Conservation (phyloP, 1,140 invertebrate genomes). For the Arion vulgaris region DNA sequence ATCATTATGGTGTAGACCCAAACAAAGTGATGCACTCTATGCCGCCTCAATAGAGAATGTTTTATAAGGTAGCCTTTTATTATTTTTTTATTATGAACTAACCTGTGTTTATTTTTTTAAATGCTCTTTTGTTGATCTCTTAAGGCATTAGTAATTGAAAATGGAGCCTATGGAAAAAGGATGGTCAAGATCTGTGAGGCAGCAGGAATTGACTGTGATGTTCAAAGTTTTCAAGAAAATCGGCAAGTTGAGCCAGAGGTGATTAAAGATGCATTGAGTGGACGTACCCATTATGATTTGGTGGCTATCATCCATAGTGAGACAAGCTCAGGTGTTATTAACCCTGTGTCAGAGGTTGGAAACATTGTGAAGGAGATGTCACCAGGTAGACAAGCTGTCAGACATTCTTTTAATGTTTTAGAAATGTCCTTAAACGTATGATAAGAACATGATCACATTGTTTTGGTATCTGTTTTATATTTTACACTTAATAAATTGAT, state of each 20-base stretch:
- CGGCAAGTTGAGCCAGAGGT: constrained; percentile 57
- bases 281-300: constrained; percentile 60
- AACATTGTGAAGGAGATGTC: constrained; percentile 64
- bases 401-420: too few species aligned
- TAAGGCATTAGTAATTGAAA: constrained; percentile 73
- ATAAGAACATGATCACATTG: too few species aligned
- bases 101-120: too few species aligned
- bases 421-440: too few species aligned
- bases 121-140: background rate
- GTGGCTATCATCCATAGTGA: constrained; percentile 75
- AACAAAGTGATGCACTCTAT: too few species aligned
- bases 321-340: constrained; percentile 75
- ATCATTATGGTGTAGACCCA: too few species aligned
- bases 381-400: constrained; percentile 55
- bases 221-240: constrained; percentile 71
- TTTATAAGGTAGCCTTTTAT: too few species aligned
- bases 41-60: too few species aligned
- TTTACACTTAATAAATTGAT: too few species aligned
- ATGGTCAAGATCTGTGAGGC: constrained; percentile 73
- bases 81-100: too few species aligned
- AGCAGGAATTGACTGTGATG: constrained; percentile 61
- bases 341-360: constrained; percentile 73
- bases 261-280: constrained; percentile 60
- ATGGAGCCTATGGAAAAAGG: constrained; percentile 75
- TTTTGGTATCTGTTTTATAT: too few species aligned